Evolutionary conservation across 2,797 vertebrate genomes (phyloP).

Genomic region (Borostomias antarcticus): DNA sequence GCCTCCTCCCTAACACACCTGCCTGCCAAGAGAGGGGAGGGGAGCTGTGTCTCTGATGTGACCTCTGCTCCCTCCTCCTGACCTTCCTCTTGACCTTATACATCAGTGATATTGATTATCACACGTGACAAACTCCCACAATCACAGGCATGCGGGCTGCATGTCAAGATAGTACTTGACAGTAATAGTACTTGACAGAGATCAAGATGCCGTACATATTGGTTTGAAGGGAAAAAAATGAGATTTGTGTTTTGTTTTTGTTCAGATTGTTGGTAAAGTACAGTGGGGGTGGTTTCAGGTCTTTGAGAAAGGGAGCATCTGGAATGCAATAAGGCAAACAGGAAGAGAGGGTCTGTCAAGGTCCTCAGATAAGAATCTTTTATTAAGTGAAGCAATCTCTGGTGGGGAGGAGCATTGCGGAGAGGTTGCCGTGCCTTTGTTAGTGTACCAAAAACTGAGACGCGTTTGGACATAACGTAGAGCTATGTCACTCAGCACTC

Average conservation of each 20-base stretch:
- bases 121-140: slow-evolving; percentile 34
- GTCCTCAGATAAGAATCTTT: slow-evolving; percentile 30
- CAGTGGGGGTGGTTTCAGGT: slow-evolving; percentile 25
- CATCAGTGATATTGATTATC: slow-evolving; percentile 49
- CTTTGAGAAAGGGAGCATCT: slow-evolving; percentile 29
- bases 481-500: not conserved
- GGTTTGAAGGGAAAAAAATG: slow-evolving; percentile 33
- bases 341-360: slow-evolving; percentile 24
- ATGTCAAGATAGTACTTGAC: slow-evolving; percentile 21
- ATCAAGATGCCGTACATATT: slow-evolving; percentile 62
- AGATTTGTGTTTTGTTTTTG: slow-evolving; percentile 32
- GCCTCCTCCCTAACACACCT: slow-evolving; percentile 45
- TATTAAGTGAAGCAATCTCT: not conserved
- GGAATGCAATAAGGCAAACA: slow-evolving; percentile 38
- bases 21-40: slow-evolving; percentile 50
- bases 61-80: slow-evolving; percentile 61
- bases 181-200: slow-evolving; percentile 44
- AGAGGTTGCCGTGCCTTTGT: slow-evolving; percentile 9
- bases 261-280: slow-evolving; percentile 16
- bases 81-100: slow-evolving; percentile 38
- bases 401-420: not conserved
- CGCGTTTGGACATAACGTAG: not conserved
- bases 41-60: slow-evolving; percentile 51
- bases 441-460: slow-evolving; percentile 6
- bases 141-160: slow-evolving; percentile 19